These are phyloP conservation scores for Doryteuthis pealeii DNA, from an alignment of 1,140 invertebrate genomes.

Conservation along the genomic window DNA sequence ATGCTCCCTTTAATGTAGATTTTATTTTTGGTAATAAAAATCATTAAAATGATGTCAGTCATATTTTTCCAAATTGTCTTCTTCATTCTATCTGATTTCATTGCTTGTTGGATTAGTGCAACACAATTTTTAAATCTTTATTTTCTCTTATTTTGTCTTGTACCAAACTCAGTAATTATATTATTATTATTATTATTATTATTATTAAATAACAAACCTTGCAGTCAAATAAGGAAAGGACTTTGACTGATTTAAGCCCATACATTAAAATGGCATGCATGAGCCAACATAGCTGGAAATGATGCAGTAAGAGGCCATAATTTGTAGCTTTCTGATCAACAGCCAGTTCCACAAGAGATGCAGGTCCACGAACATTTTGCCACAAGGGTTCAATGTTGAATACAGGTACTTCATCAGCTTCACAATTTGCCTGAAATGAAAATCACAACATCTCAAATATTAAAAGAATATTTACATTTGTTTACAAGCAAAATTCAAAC, in stretches of 20 bases:
- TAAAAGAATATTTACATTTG: neutral
- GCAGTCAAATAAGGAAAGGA: constrained; percentile 75
- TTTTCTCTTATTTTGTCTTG: too few species aligned
- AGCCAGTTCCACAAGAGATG: constrained; percentile 73
- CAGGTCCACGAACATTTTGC: constrained; percentile 54
- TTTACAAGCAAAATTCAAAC: neutral
- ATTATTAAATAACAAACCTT: constrained; percentile 60
- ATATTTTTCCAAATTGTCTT: too few species aligned
- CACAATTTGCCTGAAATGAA: constrained; percentile 55
- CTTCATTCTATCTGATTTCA: too few species aligned
- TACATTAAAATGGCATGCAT: constrained; percentile 79
- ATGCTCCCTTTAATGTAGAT: too few species aligned
- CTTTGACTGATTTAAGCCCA: constrained; percentile 74
- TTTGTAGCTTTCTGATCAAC: constrained; percentile 74
- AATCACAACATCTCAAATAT: constrained; percentile 9
- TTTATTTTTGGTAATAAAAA: too few species aligned
- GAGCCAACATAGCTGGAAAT: constrained; percentile 75
- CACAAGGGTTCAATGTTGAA: constrained; percentile 59
- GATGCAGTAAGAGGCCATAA: constrained; percentile 75
- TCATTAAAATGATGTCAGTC: too few species aligned
- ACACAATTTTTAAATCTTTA: too few species aligned
- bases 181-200: too few species aligned
- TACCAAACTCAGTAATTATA: too few species aligned
- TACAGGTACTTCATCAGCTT: constrained; percentile 54
- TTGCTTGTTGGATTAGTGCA: too few species aligned